A percentile compares a stretch with the other conserved stretches of the same genome.
Conservation (phyloP, 2,888 invertebrate genomes). For the Heliconius erato region DNA sequence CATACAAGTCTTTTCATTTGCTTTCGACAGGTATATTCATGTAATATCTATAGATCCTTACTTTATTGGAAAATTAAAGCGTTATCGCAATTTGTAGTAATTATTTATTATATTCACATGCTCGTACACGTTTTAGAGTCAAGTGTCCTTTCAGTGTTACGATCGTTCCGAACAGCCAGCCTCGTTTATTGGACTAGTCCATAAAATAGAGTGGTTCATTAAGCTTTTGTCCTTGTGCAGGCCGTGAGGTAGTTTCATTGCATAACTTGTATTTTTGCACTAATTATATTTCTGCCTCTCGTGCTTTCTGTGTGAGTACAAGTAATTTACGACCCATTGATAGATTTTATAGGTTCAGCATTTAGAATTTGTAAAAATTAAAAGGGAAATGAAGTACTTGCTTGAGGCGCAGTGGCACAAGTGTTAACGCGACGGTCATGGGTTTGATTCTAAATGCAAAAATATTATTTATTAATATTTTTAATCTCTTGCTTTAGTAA, state of each 20-base stretch:
- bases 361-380: not conserved
- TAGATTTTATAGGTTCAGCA: slow-evolving; percentile 9
- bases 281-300: slow-evolving; percentile 57
- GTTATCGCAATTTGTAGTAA: slow-evolving; percentile 60
- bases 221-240: slow-evolving; percentile 66
- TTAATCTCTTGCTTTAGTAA: too few species aligned
- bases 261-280: slow-evolving; percentile 70
- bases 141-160: slow-evolving; percentile 79
- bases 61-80: slow-evolving; percentile 61
- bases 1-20: slow-evolving; percentile 19
- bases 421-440: too few species aligned
- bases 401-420: not conserved
- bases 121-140: slow-evolving; percentile 63
- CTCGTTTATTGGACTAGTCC: slow-evolving; percentile 74
- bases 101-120: slow-evolving; percentile 62
- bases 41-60: slow-evolving; percentile 32
- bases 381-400: not conserved
- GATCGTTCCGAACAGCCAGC: slow-evolving; percentile 67
- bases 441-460: too few species aligned
- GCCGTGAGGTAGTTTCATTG: slow-evolving; percentile 71
- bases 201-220: slow-evolving; percentile 81
- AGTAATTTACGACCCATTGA: slow-evolving; percentile 20
- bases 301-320: slow-evolving; percentile 22
- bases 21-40: slow-evolving; percentile 31
- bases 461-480: too few species aligned